These are phyloP conservation scores for Iguana delicatissima DNA, from an alignment of 2,797 vertebrate species.

Conservation along the genomic window DNA sequence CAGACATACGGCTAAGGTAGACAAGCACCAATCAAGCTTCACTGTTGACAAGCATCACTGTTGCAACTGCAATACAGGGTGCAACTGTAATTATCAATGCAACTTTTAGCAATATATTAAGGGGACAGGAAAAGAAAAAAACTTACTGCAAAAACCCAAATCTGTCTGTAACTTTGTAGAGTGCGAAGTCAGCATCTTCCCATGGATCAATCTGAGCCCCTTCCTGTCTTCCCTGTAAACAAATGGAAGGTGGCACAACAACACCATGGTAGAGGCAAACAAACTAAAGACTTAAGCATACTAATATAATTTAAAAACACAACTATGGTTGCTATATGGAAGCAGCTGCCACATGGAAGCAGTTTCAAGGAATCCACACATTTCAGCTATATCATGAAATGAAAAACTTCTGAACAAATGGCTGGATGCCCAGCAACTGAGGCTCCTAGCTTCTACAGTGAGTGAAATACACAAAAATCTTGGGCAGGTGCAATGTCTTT, in stretches of 20 bases:
- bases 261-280: neutral
- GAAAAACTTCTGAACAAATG: neutral
- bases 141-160: constrained; percentile 95
- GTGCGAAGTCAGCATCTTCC: constrained; percentile 90
- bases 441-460: neutral
- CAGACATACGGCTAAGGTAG: neutral
- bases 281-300: rapidly evolving
- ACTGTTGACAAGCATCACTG: neutral
- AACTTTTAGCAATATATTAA: constrained; percentile 9
- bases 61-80: neutral
- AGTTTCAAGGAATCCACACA: neutral
- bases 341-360: neutral
- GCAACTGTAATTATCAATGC: neutral
- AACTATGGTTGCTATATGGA: neutral
- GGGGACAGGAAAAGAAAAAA: neutral
- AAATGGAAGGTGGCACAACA: constrained; percentile 25
- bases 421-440: neutral
- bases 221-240: constrained; percentile 86
- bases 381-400: neutral
- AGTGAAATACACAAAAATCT: neutral
- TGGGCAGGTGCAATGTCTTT: constrained; percentile 12
- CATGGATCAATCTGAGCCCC: constrained; percentile 88
- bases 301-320: neutral
- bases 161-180: constrained; percentile 91
- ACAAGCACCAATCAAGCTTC: neutral